phyloP scores from a whole-genome alignment of 1,140 invertebrate genomes.

The Drosophila cardini region DNA sequence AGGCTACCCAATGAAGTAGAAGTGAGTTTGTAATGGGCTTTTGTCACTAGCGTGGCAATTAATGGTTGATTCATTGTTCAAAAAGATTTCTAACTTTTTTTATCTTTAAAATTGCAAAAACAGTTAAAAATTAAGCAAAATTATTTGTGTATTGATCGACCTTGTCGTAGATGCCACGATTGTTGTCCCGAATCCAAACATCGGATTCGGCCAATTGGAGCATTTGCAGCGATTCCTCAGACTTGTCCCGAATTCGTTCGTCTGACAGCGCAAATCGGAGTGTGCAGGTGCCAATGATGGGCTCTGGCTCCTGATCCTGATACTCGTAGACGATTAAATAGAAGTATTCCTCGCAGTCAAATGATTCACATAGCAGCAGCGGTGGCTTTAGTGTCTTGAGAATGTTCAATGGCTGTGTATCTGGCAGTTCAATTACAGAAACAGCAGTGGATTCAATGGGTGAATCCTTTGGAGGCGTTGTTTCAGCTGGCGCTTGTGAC shows the following conservation, averaged over 20 bases:
- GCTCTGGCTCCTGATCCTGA: not conserved
- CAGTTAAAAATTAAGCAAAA: not conserved
- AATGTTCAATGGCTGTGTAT: not conserved
- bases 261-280: slow-evolving; percentile 42
- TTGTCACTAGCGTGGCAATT: too few relatives aligned
- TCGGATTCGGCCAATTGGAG: slow-evolving; percentile 29
- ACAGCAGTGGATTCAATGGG: not conserved
- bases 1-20: too few relatives aligned
- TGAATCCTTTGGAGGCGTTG: not conserved
- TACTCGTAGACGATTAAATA: slow-evolving; percentile 55
- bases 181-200: slow-evolving; percentile 33
- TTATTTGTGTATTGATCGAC: slow-evolving; percentile 36
- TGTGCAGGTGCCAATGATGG: slow-evolving; percentile 37
- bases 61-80: too few relatives aligned
- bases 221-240: slow-evolving; percentile 20
- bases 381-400: slow-evolving; percentile 7
- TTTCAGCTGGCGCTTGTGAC: not conserved
- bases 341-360: slow-evolving; percentile 12
- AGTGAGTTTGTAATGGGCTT: too few relatives aligned
- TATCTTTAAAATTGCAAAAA: too few relatives aligned
- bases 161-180: slow-evolving; percentile 33
- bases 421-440: slow-evolving; percentile 5
- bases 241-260: slow-evolving; percentile 36
- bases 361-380: slow-evolving; percentile 36
- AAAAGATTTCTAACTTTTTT: too few relatives aligned